These are phyloP conservation scores for Scolopax rusticola DNA, from an alignment of 2,797 vertebrate species.

Conservation along the genomic window DNA sequence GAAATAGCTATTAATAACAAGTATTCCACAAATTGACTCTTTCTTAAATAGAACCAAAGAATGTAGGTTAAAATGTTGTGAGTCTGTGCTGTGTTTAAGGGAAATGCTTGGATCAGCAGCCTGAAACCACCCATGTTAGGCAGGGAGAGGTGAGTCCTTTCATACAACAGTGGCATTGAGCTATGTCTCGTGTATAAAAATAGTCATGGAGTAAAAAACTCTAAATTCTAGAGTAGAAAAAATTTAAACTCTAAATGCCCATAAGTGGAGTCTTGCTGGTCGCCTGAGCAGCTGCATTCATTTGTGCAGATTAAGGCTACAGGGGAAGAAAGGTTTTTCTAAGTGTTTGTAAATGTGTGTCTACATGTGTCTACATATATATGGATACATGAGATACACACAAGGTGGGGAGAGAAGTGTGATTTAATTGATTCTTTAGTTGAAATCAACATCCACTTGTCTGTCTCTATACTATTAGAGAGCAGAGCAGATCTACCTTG, in stretches of 20 bases:
- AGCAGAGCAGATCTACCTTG: background rate
- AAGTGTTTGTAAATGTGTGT: background rate
- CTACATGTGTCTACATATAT: accelerated
- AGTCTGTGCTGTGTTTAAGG: background rate
- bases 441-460: background rate
- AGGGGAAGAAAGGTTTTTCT: background rate
- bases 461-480: accelerated
- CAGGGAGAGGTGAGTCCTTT: background rate
- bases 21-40: background rate
- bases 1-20: background rate
- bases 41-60: background rate
- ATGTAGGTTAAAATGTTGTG: background rate
- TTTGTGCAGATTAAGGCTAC: background rate
- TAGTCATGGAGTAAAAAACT: background rate
- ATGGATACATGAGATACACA: accelerated
- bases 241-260: background rate
- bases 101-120: background rate
- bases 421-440: background rate
- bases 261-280: background rate
- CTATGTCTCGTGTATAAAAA: background rate
- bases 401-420: background rate
- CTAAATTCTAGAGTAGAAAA: background rate
- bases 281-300: background rate
- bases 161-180: background rate
- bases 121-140: background rate